Evolutionary conservation across 2,113 vertebrate species (phyloP).

Genomic region (Phylloscopus trochiloides): DNA sequence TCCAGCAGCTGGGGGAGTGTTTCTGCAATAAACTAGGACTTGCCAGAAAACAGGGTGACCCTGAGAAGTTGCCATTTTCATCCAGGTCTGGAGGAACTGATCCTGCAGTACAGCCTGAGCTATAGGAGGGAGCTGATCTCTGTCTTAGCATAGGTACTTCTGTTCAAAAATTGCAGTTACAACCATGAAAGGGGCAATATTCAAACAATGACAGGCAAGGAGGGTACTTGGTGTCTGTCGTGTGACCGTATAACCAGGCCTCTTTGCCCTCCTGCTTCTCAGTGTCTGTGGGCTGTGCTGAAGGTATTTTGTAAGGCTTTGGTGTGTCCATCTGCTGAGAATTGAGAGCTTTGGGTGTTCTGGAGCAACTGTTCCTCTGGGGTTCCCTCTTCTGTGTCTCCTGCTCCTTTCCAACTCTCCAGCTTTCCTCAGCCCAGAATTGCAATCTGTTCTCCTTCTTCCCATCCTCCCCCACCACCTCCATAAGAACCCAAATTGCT

Average conservation of each 20-base stretch:
- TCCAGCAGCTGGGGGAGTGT: neutral
- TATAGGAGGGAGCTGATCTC: neutral
- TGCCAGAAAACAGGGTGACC: neutral
- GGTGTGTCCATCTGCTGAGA: neutral
- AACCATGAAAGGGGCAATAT: neutral
- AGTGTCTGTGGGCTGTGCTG: rapidly evolving
- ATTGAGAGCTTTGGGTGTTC: neutral
- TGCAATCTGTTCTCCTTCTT: constrained; percentile 21
- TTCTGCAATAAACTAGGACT: neutral
- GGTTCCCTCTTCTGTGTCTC: neutral
- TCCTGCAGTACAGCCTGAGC: neutral
- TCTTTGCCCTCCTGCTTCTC: neutral
- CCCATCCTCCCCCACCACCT: neutral
- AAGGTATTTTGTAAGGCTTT: neutral
- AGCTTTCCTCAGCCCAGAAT: neutral
- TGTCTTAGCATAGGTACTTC: neutral
- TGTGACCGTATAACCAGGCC: neutral
- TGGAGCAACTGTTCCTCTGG: neutral
- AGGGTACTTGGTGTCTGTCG: neutral
- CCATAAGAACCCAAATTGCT: neutral
- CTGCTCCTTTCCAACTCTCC: neutral
- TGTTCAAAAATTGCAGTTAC: neutral
- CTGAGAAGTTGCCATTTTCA: neutral
- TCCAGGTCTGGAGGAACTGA: neutral
- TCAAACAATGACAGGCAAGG: neutral